These are phyloP conservation scores for Melolontha melolontha DNA, from an alignment of 2,888 invertebrate species.

Conservation along the genomic window DNA sequence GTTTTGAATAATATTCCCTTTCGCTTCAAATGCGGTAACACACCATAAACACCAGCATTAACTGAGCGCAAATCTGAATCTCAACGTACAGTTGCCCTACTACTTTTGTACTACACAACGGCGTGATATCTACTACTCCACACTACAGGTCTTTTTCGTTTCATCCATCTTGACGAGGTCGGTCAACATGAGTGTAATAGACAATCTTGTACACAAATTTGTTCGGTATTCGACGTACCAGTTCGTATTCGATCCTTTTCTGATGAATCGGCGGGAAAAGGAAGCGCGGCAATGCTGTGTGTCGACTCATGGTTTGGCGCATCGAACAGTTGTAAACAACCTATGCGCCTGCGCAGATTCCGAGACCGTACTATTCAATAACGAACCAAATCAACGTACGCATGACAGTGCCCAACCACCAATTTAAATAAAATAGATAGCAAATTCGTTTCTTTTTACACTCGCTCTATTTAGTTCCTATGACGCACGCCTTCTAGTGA, in stretches of 20 bases:
- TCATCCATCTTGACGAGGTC: slow-evolving; percentile 60
- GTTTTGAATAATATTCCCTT: neutral
- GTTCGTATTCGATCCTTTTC: slow-evolving; percentile 53
- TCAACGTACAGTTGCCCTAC: slow-evolving; percentile 30
- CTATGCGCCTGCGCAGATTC: slow-evolving; percentile 65
- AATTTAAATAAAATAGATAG: neutral
- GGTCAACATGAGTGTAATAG: slow-evolving; percentile 43
- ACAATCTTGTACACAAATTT: slow-evolving; percentile 15
- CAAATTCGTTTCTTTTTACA: no score
- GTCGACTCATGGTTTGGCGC: slow-evolving; percentile 50
- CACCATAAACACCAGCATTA: slow-evolving; percentile 21
- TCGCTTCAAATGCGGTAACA: neutral
- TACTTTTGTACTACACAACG: neutral
- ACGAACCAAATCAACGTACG: slow-evolving; percentile 13
- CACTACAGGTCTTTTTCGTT: slow-evolving; percentile 51
- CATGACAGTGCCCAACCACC: slow-evolving; percentile 3
- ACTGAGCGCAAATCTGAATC: slow-evolving; percentile 41
- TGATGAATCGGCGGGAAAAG: slow-evolving; percentile 47
- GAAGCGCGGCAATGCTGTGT: slow-evolving; percentile 57
- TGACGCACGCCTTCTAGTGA: no score
- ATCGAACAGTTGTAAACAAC: slow-evolving; percentile 66
- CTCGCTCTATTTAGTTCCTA: no score
- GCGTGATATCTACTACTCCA: slow-evolving; percentile 20
- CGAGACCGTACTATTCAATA: slow-evolving; percentile 16
- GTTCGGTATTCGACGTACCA: neutral